Percentiles rank a stretch among this genome's conserved stretches.
These are phyloP conservation scores for Brachycybe producta DNA, from an alignment of 2,888 invertebrate species.

Conservation along the genomic window DNA sequence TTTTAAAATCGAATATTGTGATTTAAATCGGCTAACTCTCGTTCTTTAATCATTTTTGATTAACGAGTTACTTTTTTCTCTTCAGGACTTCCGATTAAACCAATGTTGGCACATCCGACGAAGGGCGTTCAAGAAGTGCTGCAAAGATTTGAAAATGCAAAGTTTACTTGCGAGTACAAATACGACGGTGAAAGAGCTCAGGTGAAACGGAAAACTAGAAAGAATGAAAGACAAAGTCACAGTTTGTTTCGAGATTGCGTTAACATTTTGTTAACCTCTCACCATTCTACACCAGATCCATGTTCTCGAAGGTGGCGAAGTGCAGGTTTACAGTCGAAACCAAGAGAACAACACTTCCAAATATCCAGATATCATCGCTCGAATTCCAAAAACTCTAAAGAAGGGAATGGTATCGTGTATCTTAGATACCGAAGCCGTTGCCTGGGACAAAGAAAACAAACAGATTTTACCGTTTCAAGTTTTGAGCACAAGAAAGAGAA, in stretches of 20 bases:
- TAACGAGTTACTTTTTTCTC: constrained; percentile 1
- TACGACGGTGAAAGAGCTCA: constrained; percentile 94
- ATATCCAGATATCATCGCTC: constrained; percentile 82
- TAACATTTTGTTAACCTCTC: not conserved
- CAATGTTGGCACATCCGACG: constrained; percentile 97
- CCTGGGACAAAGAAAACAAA: constrained; percentile 76
- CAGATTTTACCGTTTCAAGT: constrained; percentile 93
- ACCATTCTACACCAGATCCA: constrained; percentile 49
- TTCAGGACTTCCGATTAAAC: constrained; percentile 70
- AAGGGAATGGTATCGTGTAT: constrained; percentile 61
- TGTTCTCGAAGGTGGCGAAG: constrained; percentile 47
- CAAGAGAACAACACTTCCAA: constrained; percentile 88
- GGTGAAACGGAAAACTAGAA: not conserved
- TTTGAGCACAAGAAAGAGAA: constrained; percentile 85
- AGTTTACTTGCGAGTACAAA: constrained; percentile 97
- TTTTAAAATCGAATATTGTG: too few relatives aligned
- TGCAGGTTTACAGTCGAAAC: constrained; percentile 85
- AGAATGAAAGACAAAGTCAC: not conserved
- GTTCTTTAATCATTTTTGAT: too few relatives aligned
- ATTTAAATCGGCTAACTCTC: too few relatives aligned
- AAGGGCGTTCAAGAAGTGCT: constrained; percentile 83
- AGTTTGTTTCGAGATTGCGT: too few relatives aligned
- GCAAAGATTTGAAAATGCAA: constrained; percentile 64
- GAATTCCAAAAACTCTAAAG: constrained; percentile 39
- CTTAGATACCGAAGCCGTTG: constrained; percentile 92